Evolutionary conservation across 2,113 vertebrate genomes (phyloP).

Genomic region (Bambusicola thoracicus): DNA sequence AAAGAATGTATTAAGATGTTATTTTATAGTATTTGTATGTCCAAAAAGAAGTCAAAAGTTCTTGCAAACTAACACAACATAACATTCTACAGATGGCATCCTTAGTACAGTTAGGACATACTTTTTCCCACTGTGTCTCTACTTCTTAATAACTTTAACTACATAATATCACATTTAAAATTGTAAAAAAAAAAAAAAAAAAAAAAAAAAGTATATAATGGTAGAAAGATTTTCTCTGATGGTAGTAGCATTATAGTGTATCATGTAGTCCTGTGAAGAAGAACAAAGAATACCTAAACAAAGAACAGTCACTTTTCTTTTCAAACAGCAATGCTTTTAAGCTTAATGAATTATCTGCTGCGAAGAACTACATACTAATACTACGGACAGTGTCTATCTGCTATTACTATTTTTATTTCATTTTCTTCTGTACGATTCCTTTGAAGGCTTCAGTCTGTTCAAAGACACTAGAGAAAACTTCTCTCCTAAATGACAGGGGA

Average conservation of each 20-base stretch:
- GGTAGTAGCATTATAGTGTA: slow-evolving; percentile 16
- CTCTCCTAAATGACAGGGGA: neutral
- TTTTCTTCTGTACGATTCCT: slow-evolving; percentile 28
- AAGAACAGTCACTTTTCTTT: slow-evolving; percentile 7
- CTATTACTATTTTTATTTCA: slow-evolving; percentile 24
- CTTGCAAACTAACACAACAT: neutral
- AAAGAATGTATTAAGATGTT: rapidly evolving
- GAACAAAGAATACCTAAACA: neutral
- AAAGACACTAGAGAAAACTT: neutral
- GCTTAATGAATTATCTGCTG: slow-evolving; percentile 47
- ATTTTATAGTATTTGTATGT: neutral
- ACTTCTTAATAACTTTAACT: neutral
- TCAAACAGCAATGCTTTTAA: slow-evolving; percentile 1
- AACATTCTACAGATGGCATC: slow-evolving; percentile 75
- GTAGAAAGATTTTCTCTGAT: neutral
- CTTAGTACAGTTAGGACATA: slow-evolving; percentile 50
- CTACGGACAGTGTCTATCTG: neutral
- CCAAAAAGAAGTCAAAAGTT: too few relatives aligned
- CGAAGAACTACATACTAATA: neutral
- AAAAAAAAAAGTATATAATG: neutral
- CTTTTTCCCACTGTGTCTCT: neutral
- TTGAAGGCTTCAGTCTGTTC: neutral
- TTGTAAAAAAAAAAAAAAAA: neutral
- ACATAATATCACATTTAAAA: slow-evolving; percentile 17
- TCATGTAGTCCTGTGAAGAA: neutral